These are phyloP conservation scores for Hormaphis cornu DNA, from an alignment of 1,140 invertebrate species.

Conservation along the genomic window DNA sequence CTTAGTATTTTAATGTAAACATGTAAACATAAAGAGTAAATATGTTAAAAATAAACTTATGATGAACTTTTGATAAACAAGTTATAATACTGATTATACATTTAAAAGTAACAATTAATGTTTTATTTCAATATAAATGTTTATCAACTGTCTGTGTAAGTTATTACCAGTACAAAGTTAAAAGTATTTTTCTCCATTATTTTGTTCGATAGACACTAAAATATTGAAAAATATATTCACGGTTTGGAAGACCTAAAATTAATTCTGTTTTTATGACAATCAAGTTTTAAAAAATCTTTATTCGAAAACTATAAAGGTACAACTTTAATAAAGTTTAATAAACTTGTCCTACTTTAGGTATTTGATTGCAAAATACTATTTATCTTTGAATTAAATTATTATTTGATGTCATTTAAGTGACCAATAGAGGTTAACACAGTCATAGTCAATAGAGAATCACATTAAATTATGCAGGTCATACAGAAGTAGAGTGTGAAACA, in stretches of 20 bases:
- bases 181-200: too few relatives aligned
- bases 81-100: background rate
- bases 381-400: background rate
- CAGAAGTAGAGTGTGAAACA: background rate
- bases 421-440: background rate
- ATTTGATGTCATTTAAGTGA: conserved; percentile 2
- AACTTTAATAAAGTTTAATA: background rate
- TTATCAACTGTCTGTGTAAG: too few relatives aligned
- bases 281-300: background rate
- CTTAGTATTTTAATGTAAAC: too few relatives aligned
- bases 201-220: too few relatives aligned
- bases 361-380: background rate
- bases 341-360: background rate
- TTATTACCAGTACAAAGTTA: too few relatives aligned
- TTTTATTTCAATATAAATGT: too few relatives aligned
- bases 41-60: background rate
- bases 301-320: background rate
- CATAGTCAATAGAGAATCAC: too few relatives aligned
- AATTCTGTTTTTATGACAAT: background rate
- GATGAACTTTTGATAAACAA: background rate
- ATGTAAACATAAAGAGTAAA: background rate
- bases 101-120: background rate
- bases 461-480: background rate
- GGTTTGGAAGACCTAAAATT: background rate
- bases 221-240: too few relatives aligned